Evolutionary conservation across 2,113 vertebrate genomes (phyloP).

Genomic region (Aviceda subcristata): DNA sequence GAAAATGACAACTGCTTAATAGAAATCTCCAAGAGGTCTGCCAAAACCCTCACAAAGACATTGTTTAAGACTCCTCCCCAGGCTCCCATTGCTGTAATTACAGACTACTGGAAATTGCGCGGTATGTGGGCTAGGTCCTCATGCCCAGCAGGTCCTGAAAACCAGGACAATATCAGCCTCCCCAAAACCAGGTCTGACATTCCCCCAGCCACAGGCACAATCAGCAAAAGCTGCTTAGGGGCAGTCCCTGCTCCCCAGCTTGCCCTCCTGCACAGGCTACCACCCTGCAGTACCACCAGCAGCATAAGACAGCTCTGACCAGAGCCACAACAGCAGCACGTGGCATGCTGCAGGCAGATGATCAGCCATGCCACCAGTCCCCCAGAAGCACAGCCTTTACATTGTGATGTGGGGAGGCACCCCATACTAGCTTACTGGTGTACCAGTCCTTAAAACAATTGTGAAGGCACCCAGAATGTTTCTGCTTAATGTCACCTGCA

Average conservation of each 20-base stretch:
- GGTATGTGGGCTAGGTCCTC: background rate
- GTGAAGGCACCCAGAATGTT: background rate
- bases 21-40: background rate
- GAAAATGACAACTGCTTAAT: background rate
- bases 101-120: background rate
- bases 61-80: background rate
- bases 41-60: background rate
- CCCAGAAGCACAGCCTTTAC: background rate
- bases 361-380: no score
- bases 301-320: background rate
- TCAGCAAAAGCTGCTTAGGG: background rate
- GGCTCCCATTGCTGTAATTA: background rate
- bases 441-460: background rate
- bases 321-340: background rate
- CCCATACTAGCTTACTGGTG: background rate
- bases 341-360: fast-evolving
- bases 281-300: background rate
- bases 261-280: background rate
- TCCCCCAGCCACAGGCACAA: fast-evolving
- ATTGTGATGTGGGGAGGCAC: fast-evolving
- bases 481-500: background rate
- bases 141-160: background rate
- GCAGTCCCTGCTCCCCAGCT: background rate
- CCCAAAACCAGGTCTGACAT: background rate
- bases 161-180: background rate